phyloP scores from a whole-genome alignment of 2,113 vertebrate genomes.

The Diphyllodes magnificus region DNA sequence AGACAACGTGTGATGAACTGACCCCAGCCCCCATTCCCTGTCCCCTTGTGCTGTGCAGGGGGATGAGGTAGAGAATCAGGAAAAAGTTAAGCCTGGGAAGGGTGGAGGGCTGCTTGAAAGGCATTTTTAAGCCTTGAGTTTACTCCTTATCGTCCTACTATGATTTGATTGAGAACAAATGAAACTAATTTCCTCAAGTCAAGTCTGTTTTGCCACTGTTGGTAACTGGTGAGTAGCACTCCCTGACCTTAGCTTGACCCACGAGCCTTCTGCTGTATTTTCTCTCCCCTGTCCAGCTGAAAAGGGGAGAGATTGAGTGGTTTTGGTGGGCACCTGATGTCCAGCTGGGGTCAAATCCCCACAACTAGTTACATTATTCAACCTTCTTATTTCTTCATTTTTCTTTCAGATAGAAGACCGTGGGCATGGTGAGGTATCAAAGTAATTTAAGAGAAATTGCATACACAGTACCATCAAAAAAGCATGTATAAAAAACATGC shows the following conservation, averaged over 20 bases:
- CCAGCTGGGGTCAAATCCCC: neutral
- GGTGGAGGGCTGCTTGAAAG: neutral
- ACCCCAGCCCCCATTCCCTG: neutral
- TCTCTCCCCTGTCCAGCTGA: neutral
- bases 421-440: neutral
- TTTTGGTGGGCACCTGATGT: neutral
- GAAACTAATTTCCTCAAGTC: neutral
- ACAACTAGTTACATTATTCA: neutral
- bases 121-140: neutral
- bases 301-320: neutral
- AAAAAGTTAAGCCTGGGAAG: neutral
- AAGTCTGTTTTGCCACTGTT: neutral
- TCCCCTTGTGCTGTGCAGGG: neutral
- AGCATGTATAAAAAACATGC: neutral
- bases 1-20: rapidly evolving
- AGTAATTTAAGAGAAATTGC: neutral
- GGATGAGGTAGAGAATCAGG: neutral
- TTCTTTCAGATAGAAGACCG: neutral
- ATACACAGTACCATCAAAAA: neutral
- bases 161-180: neutral
- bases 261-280: neutral
- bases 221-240: neutral
- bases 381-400: neutral
- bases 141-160: neutral
- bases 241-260: neutral